These are phyloP conservation scores for Horisme vitalbata DNA, from an alignment of 2,888 invertebrate species.

Conservation along the genomic window DNA sequence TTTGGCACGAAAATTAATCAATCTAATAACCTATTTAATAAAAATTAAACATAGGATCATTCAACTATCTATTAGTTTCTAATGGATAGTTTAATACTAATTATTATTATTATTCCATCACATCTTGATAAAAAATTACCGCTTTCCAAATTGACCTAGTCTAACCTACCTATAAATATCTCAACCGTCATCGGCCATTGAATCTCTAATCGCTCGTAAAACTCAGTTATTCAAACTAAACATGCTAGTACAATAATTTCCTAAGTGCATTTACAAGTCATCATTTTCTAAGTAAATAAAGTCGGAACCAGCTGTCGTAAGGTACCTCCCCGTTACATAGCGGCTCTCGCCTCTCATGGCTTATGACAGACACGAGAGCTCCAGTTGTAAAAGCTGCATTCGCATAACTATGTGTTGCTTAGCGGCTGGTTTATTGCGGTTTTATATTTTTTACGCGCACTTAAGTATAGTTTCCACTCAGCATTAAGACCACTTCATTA, in stretches of 20 bases:
- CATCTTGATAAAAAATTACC: too few species aligned
- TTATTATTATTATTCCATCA: too few species aligned
- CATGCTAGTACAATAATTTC: background rate
- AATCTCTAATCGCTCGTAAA: constrained; percentile 1
- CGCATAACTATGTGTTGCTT: constrained; percentile 29
- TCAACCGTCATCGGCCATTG: background rate
- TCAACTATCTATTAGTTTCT: too few species aligned
- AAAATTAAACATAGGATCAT: too few species aligned
- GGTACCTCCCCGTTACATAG: constrained; percentile 44
- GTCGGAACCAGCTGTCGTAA: constrained; percentile 29
- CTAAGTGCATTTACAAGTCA: constrained; percentile 3
- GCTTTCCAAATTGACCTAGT: too few species aligned
- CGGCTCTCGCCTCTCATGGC: constrained; percentile 33
- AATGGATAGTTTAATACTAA: too few species aligned
- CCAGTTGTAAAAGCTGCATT: too few species aligned
- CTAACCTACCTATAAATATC: background rate
- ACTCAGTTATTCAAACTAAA: constrained; percentile 1
- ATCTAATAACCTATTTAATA: too few species aligned
- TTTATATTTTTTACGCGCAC: constrained; percentile 14
- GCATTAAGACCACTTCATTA: too few species aligned
- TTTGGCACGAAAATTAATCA: too few species aligned
- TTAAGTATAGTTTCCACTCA: too few species aligned
- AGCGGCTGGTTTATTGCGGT: constrained; percentile 25
- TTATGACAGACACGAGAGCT: constrained; percentile 40
- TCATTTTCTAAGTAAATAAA: constrained; percentile 26